Base-by-base conservation (phyloP, 2,888 invertebrate genomes). In the Iphiclides podalirius region DNA sequence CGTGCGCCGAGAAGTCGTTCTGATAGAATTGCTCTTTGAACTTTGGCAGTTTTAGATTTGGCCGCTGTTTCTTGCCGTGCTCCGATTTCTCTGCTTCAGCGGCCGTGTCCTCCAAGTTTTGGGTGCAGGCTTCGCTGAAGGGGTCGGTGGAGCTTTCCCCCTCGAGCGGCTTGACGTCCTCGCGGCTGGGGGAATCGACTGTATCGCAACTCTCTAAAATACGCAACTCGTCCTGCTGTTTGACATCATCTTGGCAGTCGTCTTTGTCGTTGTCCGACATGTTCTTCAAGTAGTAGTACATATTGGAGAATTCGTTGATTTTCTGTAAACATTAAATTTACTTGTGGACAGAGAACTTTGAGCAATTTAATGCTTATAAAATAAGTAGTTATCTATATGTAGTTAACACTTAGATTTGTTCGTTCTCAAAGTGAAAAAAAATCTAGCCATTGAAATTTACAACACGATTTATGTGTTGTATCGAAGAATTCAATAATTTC, bases 271-370 rank as follows among this genome's bases (percentile, higher is more conserved):
- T 88, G 58, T 90, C 90, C 31, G 92, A 92, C 79, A 95, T 93
- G 57, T 94, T 94, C 77, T 95, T 95, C 65, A 96, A 90, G 74
- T 95, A 95, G 65, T 94, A 93, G 74, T 96, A 96, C 92, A 95
- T 94, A 70, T 93, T 95, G 42, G 94, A 93, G 70, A 96, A 94
- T 75, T 95, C 95, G 75, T 95, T 95, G 90, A 96, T 95, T 92
- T 95, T 94, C 94, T 94, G 88, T 40, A 90, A 89, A 59, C 55
- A 60, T 28, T 28, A 2, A 28, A 28, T 28, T 6, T 9, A 20
- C 4, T 20, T 20, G 3, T 20, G n/a, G n/a, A n/a, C n/a, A n/a
- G n/a, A n/a, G n/a, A n/a, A n/a, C n/a, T n/a, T n/a, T n/a, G n/a
- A n/a, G n/a, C n/a, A n/a, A n/a, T n/a, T n/a, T n/a, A n/a, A n/a